These are phyloP conservation scores for Mythimna ferrago DNA, from an alignment of 2,888 invertebrate species.

Conservation along the genomic window DNA sequence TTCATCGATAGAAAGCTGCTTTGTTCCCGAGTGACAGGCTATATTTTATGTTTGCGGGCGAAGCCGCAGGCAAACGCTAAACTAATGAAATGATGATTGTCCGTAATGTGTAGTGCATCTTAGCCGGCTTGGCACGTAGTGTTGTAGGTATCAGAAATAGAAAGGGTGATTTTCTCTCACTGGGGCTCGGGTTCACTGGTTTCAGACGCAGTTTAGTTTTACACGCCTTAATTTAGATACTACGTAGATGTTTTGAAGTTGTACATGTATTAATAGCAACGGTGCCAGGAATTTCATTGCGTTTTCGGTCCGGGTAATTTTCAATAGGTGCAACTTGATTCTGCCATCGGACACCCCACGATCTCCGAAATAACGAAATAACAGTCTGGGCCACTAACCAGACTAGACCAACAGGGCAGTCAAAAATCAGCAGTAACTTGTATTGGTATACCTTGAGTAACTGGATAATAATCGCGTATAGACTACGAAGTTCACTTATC, in stretches of 20 bases:
- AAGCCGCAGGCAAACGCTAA: too few species aligned
- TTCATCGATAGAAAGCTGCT: too few species aligned
- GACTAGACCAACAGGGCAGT: too few species aligned
- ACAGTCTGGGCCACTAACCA: too few species aligned
- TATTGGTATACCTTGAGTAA: not conserved
- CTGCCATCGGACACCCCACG: too few species aligned
- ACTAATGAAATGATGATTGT: slow-evolving; percentile 15
- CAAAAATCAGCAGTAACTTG: too few species aligned
- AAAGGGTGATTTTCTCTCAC: slow-evolving; percentile 48
- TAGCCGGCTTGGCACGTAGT: slow-evolving; percentile 51
- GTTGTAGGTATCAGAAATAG: slow-evolving; percentile 50
- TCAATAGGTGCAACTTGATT: slow-evolving; percentile 1
- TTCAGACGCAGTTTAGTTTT: slow-evolving; percentile 41
- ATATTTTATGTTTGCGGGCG: too few species aligned
- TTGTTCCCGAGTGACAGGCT: too few species aligned
- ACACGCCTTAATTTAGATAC: slow-evolving; percentile 40
- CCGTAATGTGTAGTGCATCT: slow-evolving; percentile 25
- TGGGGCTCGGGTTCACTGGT: slow-evolving; percentile 44
- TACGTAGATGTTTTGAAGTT: slow-evolving; percentile 50
- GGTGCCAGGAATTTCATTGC: slow-evolving; percentile 35
- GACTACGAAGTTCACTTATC: not conserved
- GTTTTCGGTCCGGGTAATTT: slow-evolving; percentile 10
- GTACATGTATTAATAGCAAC: slow-evolving; percentile 42
- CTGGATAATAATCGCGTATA: not conserved
- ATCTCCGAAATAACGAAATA: too few species aligned